Percentiles rank a stretch among this genome's conserved stretches.
These are phyloP conservation scores for Stratiomys singularior DNA, from an alignment of 2,888 invertebrate species.

Conservation along the genomic window DNA sequence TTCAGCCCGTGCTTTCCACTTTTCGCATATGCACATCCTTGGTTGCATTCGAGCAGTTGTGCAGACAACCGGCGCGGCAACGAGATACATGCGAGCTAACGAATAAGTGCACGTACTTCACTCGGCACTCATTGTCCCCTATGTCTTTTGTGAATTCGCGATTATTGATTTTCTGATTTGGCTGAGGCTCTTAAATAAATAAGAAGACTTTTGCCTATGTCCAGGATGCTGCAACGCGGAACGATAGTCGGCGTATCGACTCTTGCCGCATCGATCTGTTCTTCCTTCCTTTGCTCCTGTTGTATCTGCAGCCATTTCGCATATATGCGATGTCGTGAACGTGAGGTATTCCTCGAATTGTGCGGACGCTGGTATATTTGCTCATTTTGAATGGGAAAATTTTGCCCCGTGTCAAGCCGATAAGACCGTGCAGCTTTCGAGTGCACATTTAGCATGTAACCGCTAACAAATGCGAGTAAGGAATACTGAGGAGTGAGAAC, in stretches of 20 bases:
- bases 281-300: background rate
- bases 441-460: too few relatives aligned
- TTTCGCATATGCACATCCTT: background rate
- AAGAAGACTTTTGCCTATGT: slow-evolving; percentile 28
- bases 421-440: background rate
- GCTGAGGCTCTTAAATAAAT: slow-evolving; percentile 39
- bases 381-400: background rate
- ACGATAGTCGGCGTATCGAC: background rate
- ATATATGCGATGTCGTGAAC: background rate
- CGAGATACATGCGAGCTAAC: background rate
- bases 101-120: too few relatives aligned
- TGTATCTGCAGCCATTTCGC: background rate
- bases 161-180: slow-evolving; percentile 44
- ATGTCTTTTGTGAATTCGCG: slow-evolving; percentile 33
- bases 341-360: background rate
- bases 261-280: background rate
- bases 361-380: too few relatives aligned
- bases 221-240: slow-evolving; percentile 23
- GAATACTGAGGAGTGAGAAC: too few relatives aligned
- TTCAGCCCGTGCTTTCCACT: background rate
- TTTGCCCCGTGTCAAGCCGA: slow-evolving; percentile 24
- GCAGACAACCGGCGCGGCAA: background rate
- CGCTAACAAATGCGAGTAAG: too few relatives aligned
- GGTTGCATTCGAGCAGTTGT: slow-evolving; percentile 1
- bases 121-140: background rate